These are phyloP conservation scores for Microctenopoma steveboyesi DNA, from an alignment of 2,797 vertebrate species.

Conservation along the genomic window DNA sequence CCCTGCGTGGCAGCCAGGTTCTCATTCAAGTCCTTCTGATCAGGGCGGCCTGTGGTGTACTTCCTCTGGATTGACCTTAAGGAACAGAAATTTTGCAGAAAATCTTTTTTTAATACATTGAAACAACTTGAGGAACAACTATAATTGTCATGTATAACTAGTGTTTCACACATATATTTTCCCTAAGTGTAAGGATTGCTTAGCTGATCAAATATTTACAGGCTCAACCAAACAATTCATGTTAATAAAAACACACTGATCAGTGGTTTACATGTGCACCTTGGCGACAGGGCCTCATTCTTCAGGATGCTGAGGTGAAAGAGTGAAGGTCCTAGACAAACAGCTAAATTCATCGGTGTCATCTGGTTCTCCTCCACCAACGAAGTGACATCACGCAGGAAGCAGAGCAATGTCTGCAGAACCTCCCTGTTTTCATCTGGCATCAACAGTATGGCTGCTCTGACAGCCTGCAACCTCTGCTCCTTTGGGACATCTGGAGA, in stretches of 20 bases:
- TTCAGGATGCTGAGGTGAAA: constrained; percentile 97
- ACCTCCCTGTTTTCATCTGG: constrained; percentile 96
- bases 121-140: too few species aligned
- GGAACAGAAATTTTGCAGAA: background rate
- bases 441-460: constrained; percentile 95
- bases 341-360: constrained; percentile 97
- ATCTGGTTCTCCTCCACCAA: constrained; percentile 97
- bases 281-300: constrained; percentile 91
- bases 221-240: background rate
- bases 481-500: constrained; percentile 92
- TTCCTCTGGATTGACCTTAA: constrained; percentile 96
- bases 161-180: too few species aligned
- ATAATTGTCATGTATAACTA: too few species aligned
- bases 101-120: background rate
- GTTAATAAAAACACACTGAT: background rate
- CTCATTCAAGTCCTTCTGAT: constrained; percentile 97
- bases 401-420: constrained; percentile 92
- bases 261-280: constrained; percentile 71
- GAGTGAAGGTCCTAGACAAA: constrained; percentile 96
- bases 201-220: background rate
- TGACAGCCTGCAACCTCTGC: constrained; percentile 91
- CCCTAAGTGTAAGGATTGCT: background rate
- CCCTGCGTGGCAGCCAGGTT: constrained; percentile 97
- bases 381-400: constrained; percentile 91
- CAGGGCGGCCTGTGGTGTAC: constrained; percentile 93